Evolutionary conservation across 2,113 vertebrate species (phyloP).

Genomic region (Pangasianodon gigas): DNA sequence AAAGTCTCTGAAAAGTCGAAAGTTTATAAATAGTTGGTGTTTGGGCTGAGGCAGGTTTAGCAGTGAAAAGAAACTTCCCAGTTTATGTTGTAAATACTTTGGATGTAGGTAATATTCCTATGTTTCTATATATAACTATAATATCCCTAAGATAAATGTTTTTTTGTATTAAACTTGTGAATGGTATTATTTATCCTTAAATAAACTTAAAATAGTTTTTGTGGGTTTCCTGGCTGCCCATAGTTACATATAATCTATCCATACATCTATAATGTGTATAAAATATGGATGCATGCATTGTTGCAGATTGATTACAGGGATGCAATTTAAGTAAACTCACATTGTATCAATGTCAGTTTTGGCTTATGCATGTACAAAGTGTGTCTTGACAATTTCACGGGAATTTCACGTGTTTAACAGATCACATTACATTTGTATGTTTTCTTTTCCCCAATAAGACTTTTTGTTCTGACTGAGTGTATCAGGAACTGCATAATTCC

Average conservation of each 20-base stretch:
- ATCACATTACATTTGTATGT: background rate
- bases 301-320: background rate
- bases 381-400: background rate
- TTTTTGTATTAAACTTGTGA: background rate
- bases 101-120: background rate
- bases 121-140: background rate
- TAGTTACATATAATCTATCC: background rate
- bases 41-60: background rate
- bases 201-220: background rate
- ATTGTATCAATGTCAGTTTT: background rate
- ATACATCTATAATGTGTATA: background rate
- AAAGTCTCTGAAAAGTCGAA: background rate
- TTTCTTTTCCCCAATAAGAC: background rate
- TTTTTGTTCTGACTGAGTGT: background rate
- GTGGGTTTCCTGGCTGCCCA: background rate
- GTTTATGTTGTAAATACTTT: background rate
- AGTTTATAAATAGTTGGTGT: background rate
- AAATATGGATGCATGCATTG: background rate
- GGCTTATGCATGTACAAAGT: background rate
- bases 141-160: background rate
- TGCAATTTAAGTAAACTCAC: background rate
- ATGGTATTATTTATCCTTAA: background rate
- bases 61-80: background rate
- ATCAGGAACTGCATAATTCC: background rate
- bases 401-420: background rate